Percentiles rank a stretch among this genome's conserved stretches.
Evolutionary conservation across 2,888 invertebrate genomes (phyloP).

Genomic region (Zaprionus obscuricornis): DNA sequence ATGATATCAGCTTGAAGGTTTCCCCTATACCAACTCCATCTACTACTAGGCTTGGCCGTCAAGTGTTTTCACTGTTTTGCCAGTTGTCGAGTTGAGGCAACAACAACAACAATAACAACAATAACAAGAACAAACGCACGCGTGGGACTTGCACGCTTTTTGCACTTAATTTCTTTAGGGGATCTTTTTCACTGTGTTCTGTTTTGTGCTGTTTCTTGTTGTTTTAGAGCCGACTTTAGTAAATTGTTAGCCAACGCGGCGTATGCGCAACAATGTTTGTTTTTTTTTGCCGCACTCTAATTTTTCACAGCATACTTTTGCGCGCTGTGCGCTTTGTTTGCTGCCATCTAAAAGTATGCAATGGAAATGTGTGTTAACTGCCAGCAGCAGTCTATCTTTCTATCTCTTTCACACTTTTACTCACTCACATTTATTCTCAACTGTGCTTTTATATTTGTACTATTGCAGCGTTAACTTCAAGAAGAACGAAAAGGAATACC

Average conservation of each 20-base stretch:
- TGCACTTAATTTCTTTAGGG: conserved; percentile 78
- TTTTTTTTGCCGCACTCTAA: conserved; percentile 29
- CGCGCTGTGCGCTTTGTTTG: conserved; percentile 21
- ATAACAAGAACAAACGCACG: conserved; percentile 68
- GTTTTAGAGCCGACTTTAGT: conserved; percentile 15
- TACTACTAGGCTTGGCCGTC: background rate
- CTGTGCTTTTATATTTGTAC: conserved; percentile 8
- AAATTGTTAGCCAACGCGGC: conserved; percentile 41
- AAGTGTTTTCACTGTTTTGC: conserved; percentile 23
- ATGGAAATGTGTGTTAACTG: conserved; percentile 18
- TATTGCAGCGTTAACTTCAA: conserved; percentile 94
- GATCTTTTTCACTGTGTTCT: conserved; percentile 29
- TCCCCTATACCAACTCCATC: background rate
- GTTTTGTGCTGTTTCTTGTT: conserved; percentile 3
- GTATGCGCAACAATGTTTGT: conserved; percentile 58
- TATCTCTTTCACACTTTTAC: background rate
- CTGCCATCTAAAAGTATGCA: conserved; percentile 58
- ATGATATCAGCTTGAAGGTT: conserved; percentile 53
- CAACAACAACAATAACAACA: no score
- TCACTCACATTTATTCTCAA: background rate
- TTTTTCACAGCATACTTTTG: conserved; percentile 62
- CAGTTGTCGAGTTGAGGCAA: conserved; percentile 21
- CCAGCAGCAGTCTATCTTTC: background rate
- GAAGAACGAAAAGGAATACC: conserved; percentile 96
- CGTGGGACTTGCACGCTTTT: conserved; percentile 67